Conservation (phyloP, 2,797 vertebrate species). For the Amblyraja radiata region DNA sequence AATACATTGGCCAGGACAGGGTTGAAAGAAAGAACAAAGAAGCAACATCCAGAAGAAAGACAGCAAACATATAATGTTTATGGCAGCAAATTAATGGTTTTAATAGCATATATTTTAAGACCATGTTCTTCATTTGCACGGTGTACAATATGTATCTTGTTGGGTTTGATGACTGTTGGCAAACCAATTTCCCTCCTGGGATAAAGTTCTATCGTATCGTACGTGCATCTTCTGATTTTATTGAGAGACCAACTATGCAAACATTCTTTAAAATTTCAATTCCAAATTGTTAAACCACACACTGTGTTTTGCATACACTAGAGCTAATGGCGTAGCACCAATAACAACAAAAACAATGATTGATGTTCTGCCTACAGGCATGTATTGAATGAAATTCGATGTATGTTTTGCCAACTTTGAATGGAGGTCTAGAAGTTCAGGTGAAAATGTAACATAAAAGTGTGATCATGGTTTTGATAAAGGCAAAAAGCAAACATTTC, state of each 20-base stretch:
- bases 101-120: too few species aligned
- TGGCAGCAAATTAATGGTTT: background rate
- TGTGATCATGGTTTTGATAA: background rate
- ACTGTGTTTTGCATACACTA: background rate
- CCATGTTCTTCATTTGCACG: background rate
- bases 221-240: too few species aligned
- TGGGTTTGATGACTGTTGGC: too few species aligned
- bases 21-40: background rate
- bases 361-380: background rate
- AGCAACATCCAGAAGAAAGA: background rate
- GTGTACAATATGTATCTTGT: too few species aligned
- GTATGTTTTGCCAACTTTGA: background rate
- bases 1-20: background rate
- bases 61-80: background rate
- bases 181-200: too few species aligned
- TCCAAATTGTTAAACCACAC: background rate
- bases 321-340: background rate
- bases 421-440: background rate
- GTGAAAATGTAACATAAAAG: background rate
- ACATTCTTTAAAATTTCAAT: background rate
- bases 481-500: background rate
- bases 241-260: background rate
- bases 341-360: background rate
- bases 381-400: background rate
- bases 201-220: too few species aligned